These are phyloP conservation scores for Drosophila ohnishii DNA, from an alignment of 1,140 invertebrate genomes.

Conservation along the genomic window DNA sequence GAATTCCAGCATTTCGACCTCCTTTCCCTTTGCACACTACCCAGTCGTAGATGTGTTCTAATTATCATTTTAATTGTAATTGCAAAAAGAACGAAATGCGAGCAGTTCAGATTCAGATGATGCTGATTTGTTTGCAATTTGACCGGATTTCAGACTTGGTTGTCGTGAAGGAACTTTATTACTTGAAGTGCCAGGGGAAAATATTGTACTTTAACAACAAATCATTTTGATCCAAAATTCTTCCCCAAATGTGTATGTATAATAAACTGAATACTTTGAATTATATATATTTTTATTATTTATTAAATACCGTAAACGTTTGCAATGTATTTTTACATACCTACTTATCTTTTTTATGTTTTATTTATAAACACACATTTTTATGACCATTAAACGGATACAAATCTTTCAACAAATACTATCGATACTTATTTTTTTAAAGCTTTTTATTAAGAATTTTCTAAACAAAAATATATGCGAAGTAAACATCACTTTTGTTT, in stretches of 20 bases:
- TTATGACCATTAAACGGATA: not conserved
- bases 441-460: not conserved
- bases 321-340: not conserved
- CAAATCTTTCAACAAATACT: not conserved
- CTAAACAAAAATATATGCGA: not conserved
- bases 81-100: conserved; percentile 4
- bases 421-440: not conserved
- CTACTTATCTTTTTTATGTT: no score
- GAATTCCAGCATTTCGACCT: conserved; percentile 5
- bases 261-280: conserved; percentile 2
- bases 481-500: not conserved
- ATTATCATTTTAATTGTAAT: conserved; percentile 47
- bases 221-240: conserved; percentile 4
- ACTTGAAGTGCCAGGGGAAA: not conserved
- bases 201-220: not conserved
- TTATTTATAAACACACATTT: not conserved
- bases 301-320: not conserved
- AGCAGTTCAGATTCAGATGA: not conserved
- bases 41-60: conserved; percentile 14
- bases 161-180: not conserved
- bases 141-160: not conserved
- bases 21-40: not conserved
- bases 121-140: conserved; percentile 1
- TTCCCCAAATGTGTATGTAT: not conserved
- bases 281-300: not conserved